Conservation (phyloP, 2,113 vertebrate genomes). For the Anhinga anhinga region DNA sequence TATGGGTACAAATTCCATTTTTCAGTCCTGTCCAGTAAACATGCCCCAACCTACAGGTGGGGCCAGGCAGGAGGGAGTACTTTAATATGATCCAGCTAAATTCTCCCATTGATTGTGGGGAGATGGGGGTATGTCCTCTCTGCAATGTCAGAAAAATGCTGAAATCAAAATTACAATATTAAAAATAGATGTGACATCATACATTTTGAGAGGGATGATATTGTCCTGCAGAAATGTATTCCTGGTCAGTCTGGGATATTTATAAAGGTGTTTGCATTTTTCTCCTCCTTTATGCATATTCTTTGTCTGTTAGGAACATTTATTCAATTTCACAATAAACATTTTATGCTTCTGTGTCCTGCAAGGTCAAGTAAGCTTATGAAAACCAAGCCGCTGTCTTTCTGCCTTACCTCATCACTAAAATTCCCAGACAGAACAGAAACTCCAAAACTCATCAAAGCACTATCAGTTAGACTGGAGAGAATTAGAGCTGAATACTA, state of each 20-base stretch:
- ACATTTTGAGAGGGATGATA: not conserved
- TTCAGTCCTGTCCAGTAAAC: not conserved
- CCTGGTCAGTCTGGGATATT: not conserved
- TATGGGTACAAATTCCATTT: not conserved
- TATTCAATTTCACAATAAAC: slow-evolving; percentile 20
- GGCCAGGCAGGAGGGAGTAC: not conserved
- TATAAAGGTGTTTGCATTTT: slow-evolving; percentile 1
- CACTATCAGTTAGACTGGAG: slow-evolving; percentile 20
- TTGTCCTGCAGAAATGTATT: not conserved
- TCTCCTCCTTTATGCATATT: not conserved
- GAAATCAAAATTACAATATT: not conserved
- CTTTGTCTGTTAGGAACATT: not conserved
- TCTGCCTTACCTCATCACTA: slow-evolving; percentile 44
- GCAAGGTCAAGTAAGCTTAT: slow-evolving; percentile 47
- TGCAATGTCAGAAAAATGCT: not conserved
- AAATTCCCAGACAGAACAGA: slow-evolving; percentile 54
- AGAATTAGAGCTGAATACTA: slow-evolving; percentile 46
- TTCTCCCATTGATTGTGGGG: not conserved
- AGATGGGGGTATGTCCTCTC: not conserved
- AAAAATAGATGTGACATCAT: not conserved
- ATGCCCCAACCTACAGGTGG: not conserved
- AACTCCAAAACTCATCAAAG: slow-evolving; percentile 59
- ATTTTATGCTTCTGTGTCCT: slow-evolving; percentile 7
- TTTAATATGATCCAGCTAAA: not conserved
- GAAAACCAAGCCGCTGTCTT: slow-evolving; percentile 35